Base-by-base conservation (phyloP, 2,888 invertebrate species). In the Byasa hedistus region DNA sequence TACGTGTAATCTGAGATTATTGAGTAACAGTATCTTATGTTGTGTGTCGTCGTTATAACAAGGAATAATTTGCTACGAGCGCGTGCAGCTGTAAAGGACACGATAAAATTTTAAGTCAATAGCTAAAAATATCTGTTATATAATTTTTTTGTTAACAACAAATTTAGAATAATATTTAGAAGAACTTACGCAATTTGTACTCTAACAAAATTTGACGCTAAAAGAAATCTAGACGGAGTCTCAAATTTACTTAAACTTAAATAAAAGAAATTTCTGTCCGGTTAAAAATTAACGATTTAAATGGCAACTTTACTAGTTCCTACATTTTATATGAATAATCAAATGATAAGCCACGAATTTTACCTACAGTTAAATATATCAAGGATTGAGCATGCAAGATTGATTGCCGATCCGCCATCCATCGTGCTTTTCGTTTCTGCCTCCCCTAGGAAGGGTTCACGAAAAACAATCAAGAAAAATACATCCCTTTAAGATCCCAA, bases 391-490 rank as follows among this genome's bases (percentile, higher is more conserved):
- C 5, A 36, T 60, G 57, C 60, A 70, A 68, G 71, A 83, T 84
- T 48, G 55, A 88, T 87, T 82, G 83, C 79, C 79, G 82, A 85
- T 85, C 82, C 78, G 52, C 57, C 70, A 72, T 73, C 74, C 73
- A 72, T 78, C 75, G 82, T 83, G 78, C 76, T 79, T 82, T 81
- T 81, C 85, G 85, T 86, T 85, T 83, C 81, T 83, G 76, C 79
- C 73, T 70, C 70, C 72, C 69, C 73, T 71, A 71, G 77, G 79
- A 84, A 85, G 87, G 90, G 88, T 88, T 84, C 81, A 80, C 76
- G 78, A 79, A 79, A 89, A 90, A 91, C 89, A 91, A 91, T 91
- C 90, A 87, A 76, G 80, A 76, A 72, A 80, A 84, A 81, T 80
- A 80, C 82, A 86, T 82, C 84, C 82, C 81, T 76, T 75, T 78